These are phyloP conservation scores for Taenioides sp. DNA, from an alignment of 2,797 vertebrate species.

Conservation along the genomic window DNA sequence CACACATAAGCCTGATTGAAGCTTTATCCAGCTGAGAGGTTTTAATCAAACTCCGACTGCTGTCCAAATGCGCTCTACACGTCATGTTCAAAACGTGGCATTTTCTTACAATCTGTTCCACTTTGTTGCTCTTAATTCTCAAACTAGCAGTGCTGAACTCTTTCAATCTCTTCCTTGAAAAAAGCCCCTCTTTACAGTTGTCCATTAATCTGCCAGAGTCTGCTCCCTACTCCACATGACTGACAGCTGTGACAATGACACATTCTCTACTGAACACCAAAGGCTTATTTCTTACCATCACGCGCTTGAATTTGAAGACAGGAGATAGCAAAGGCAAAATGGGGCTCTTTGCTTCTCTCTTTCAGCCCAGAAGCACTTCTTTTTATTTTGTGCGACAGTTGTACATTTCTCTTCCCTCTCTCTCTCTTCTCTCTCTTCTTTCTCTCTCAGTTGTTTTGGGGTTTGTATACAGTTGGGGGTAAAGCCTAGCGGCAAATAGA, in stretches of 20 bases:
- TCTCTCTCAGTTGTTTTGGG: constrained; percentile 25
- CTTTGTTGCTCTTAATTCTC: constrained; percentile 16
- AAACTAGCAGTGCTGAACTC: constrained; percentile 18
- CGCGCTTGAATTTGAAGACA: constrained; percentile 29
- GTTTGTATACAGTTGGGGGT: constrained; percentile 26
- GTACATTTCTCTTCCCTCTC: constrained; percentile 15
- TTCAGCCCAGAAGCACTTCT: constrained; percentile 21
- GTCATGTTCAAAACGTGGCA: background rate
- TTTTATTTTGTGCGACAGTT: constrained; percentile 45
- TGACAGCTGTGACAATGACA: constrained; percentile 45
- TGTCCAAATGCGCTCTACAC: constrained; percentile 10
- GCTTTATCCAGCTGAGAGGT: background rate
- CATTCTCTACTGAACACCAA: constrained; percentile 11
- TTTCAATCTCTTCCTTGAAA: constrained; percentile 17
- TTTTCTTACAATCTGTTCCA: constrained; percentile 12
- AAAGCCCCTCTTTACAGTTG: constrained; percentile 22
- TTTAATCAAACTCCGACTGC: constrained; percentile 3
- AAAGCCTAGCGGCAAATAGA: constrained; percentile 39
- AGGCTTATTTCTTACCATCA: constrained; percentile 9
- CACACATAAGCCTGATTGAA: background rate
- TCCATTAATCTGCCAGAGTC: constrained; percentile 31
- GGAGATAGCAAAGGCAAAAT: constrained; percentile 28
- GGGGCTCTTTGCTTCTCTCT: constrained; percentile 30
- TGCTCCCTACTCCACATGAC: constrained; percentile 18
- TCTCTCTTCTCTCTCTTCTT: too few species aligned